Evolutionary conservation across 2,113 vertebrate species (phyloP).

Genomic region (Melanerpes formicivorus): DNA sequence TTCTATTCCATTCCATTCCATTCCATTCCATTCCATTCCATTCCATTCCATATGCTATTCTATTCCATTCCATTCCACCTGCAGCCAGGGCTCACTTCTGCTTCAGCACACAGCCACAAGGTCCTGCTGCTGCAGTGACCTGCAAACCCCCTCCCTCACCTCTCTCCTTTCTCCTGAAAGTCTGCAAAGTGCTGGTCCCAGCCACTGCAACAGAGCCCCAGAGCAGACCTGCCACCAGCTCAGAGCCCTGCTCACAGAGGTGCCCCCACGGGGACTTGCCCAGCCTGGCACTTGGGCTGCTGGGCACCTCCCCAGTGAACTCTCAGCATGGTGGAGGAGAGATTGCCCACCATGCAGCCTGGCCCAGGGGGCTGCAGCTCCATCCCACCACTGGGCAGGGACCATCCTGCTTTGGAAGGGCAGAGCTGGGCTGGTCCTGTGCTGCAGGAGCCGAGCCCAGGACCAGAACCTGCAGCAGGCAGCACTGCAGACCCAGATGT

Average conservation of each 20-base stretch:
- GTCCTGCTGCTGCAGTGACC: not conserved
- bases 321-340: not conserved
- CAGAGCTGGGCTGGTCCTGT: accelerated
- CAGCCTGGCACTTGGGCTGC: not conserved
- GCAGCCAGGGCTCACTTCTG: not conserved
- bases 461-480: not conserved
- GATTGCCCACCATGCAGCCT: not conserved
- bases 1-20: no score
- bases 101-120: not conserved
- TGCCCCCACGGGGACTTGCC: not conserved
- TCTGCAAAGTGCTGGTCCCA: not conserved
- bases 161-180: not conserved
- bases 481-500: not conserved
- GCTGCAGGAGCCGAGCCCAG: not conserved
- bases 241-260: not conserved
- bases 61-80: no score
- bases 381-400: not conserved
- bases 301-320: not conserved
- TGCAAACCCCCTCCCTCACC: not conserved
- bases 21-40: no score
- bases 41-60: no score
- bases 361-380: not conserved
- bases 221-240: not conserved
- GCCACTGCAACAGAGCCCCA: not conserved
- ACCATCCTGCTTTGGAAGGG: not conserved